Evolutionary conservation across 1,140 invertebrate species (phyloP).

Genomic region (Anadara kagoshimensis): DNA sequence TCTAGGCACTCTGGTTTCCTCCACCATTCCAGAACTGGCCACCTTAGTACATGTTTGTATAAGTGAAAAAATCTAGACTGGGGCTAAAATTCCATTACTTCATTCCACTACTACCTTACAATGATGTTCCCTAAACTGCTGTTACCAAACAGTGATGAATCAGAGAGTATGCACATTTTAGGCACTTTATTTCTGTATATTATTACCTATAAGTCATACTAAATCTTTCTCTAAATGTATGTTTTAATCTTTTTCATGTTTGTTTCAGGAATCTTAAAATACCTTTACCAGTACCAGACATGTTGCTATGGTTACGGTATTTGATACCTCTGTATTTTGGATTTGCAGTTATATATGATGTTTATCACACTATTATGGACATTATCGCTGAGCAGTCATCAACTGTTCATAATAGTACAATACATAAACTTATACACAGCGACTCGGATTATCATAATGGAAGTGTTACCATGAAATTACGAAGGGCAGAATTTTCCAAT

Average conservation of each 20-base stretch:
- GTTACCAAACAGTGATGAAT: not conserved
- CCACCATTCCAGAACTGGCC: too few relatives aligned
- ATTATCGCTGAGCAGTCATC: conserved; percentile 19
- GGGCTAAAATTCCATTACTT: not conserved
- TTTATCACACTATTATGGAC: conserved; percentile 47
- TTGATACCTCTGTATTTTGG: conserved; percentile 62
- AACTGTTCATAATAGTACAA: not conserved
- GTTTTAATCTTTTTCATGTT: not conserved
- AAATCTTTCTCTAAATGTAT: not conserved
- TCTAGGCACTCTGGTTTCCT: too few relatives aligned
- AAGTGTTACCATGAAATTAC: too few relatives aligned
- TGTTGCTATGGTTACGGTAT: conserved; percentile 43
- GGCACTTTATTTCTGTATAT: not conserved
- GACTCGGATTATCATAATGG: too few relatives aligned
- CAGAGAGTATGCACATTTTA: not conserved
- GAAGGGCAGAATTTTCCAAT: too few relatives aligned
- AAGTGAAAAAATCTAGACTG: not conserved
- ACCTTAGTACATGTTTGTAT: too few relatives aligned
- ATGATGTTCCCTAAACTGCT: too few relatives aligned
- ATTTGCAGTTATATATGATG: conserved; percentile 62
- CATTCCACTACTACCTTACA: not conserved
- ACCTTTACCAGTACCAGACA: conserved; percentile 42
- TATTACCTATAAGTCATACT: not conserved
- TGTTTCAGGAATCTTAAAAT: conserved; percentile 46
- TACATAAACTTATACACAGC: not conserved